A percentile compares a stretch with the other conserved stretches of the same genome.
phyloP scores from a whole-genome alignment of 2,113 vertebrate genomes.

The Platysternon megacephalum region DNA sequence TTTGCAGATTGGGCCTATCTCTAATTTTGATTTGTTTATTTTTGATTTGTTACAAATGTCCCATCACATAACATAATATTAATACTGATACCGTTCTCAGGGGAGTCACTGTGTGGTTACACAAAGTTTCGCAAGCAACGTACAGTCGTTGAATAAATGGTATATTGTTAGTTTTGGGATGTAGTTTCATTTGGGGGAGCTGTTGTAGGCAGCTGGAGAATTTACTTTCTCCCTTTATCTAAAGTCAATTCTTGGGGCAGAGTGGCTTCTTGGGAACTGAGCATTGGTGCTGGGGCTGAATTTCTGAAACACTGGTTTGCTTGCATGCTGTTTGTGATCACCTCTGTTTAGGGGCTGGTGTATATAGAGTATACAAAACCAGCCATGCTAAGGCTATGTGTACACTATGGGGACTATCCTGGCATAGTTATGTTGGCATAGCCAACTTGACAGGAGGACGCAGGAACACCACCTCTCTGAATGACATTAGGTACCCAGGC shows the following conservation, averaged over 20 bases:
- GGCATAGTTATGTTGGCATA: not conserved
- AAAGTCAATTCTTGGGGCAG: not conserved
- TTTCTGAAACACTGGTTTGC: not conserved
- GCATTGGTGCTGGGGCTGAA: not conserved
- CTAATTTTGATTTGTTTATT: not conserved
- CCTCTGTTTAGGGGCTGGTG: not conserved
- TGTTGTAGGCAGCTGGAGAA: too few relatives aligned
- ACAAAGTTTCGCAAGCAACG: not conserved
- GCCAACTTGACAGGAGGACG: not conserved
- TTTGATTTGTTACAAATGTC: not conserved
- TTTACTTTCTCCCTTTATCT: not conserved
- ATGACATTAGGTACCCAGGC: not conserved
- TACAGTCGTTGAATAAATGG: not conserved
- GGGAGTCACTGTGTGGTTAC: not conserved
- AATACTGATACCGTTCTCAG: not conserved
- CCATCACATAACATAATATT: not conserved
- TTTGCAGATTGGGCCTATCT: not conserved
- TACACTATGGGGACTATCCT: not conserved
- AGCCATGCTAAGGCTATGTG: not conserved
- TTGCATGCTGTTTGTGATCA: not conserved
- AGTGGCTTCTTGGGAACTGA: not conserved
- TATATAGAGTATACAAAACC: not conserved
- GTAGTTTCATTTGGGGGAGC: not conserved
- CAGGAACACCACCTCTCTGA: not conserved
- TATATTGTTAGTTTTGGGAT: not conserved